Base-by-base conservation (phyloP, 2,113 vertebrate species). In the Xenopus laevis region DNA sequence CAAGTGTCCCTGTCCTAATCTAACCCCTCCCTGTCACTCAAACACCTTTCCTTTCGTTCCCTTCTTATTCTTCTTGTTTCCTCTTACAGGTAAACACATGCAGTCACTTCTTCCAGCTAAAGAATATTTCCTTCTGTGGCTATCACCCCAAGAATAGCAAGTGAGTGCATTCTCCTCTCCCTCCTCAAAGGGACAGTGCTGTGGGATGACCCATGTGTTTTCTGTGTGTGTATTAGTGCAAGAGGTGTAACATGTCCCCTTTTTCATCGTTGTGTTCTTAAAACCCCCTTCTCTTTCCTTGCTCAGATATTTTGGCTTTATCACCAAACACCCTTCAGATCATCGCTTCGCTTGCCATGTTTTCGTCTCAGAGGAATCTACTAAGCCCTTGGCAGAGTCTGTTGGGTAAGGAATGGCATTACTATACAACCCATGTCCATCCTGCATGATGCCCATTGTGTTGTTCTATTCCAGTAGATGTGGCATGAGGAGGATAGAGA, bases 101-200 rank as follows among this genome's bases (percentile, higher is more conserved):
- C 88, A 98, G 92, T 85, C 97, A 99, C 90, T 98, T 99, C 87
- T 99, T 99, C 93, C 96, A 98, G 85, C 84, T 99, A 83, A 99
- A 98, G 88, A 99, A 99, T 74, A 91, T 99, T 80, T 99, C 97
- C 45, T 99, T 99, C 86, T 99, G 97, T 74, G 97, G 97, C 52
- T 99, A 95, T 79, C 97, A 99, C 86, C 97, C 97, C 82, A 98
- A 97, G 89, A 98, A 98, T 88, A 96, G 91, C 92, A 98, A 98
- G 97, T 99, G 84, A 93, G 96, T 87, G 40, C 30, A 4, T 10
- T 4, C 3, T 16, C 47, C 47, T 27, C 23, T 27, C 23, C 23
- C 23, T 27, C 12, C 47, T 4, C 2, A 13, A 10, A 50, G 47
- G 47, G 47, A 50, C 47, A 50, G 13, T 40, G 33, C 33, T 7